phyloP scores from a whole-genome alignment of 1,140 invertebrate species.

The Drosophila azteca region DNA sequence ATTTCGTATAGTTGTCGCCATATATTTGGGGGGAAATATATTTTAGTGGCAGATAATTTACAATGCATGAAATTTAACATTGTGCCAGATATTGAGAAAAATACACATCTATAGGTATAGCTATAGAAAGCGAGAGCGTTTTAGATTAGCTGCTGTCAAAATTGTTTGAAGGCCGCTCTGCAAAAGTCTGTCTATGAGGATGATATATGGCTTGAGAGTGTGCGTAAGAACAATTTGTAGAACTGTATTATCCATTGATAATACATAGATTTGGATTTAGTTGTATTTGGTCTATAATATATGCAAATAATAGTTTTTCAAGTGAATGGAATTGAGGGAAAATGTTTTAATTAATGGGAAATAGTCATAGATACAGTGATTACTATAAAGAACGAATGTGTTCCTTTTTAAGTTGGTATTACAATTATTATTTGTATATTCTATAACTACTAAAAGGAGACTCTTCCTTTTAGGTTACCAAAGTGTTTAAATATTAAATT shows the following conservation, averaged over 20 bases:
- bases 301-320: too few species aligned
- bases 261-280: background rate
- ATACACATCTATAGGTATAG: background rate
- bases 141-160: conserved; percentile 65
- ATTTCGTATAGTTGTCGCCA: conserved; percentile 63
- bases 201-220: conserved; percentile 30
- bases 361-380: too few species aligned
- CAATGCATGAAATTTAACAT: conserved; percentile 52
- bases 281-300: too few species aligned
- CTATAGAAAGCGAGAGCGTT: conserved; percentile 13
- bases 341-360: too few species aligned
- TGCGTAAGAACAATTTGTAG: conserved; percentile 10
- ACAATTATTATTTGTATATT: too few species aligned
- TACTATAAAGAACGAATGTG: too few species aligned
- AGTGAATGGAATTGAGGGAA: too few species aligned
- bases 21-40: conserved; percentile 51
- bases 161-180: conserved; percentile 57
- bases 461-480: too few species aligned
- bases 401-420: too few species aligned
- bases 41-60: conserved; percentile 60
- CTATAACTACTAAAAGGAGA: too few species aligned
- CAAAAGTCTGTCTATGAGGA: conserved; percentile 13
- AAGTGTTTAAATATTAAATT: too few species aligned
- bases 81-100: conserved; percentile 32
- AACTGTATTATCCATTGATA: conserved; percentile 22